Evolutionary conservation across 2,888 invertebrate species (phyloP), one percentile per base, ranked within the genome.

Genomic region (Cryptus armator): DNA sequence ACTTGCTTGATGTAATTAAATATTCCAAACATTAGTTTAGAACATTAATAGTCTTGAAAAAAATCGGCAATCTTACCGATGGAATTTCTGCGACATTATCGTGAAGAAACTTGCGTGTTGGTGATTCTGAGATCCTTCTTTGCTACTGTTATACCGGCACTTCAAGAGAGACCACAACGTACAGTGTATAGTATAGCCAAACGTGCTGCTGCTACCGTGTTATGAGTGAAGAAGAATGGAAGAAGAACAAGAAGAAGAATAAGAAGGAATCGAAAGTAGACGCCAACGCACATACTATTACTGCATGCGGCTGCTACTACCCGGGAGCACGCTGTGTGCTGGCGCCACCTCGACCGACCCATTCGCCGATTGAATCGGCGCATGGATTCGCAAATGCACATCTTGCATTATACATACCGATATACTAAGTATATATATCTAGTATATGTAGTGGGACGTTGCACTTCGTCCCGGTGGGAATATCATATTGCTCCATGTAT

Each of bases 271-370:
- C 87, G 87, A 83, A 86, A 85, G 80, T 85, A 83, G 81, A 86
- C 89, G 87, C 87, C 88, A 88, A 89, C 88, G 87, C 84, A 68
- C 86, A 83, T 81, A 85, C 87, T 89, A 88, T 88, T 43, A 87
- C 76, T 37, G 53, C 66, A 66, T 62, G 82, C 72, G 48, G 53
- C 64, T 43, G 77, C 84, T 84, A 81, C 87, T 86, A 87, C 78
- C 51, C 76, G 48, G 51, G 37, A 66, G 76, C n/a, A 72, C 59
- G 56, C 80, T 71, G 80, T 32, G 62, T 37, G 56, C 87, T 89
- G 92, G 92, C 92, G 92, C 92, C 92, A 91, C 90, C 88, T 91
- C 86, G 88, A 86, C 87, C 87, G 89, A 86, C 86, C 83, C 80
- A 71, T 76, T 70, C 74, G 77, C 86, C 86, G 84, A 92, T 92